Evolutionary conservation across 2,797 vertebrate genomes (phyloP).

Genomic region (Enteromius trimaculatus): DNA sequence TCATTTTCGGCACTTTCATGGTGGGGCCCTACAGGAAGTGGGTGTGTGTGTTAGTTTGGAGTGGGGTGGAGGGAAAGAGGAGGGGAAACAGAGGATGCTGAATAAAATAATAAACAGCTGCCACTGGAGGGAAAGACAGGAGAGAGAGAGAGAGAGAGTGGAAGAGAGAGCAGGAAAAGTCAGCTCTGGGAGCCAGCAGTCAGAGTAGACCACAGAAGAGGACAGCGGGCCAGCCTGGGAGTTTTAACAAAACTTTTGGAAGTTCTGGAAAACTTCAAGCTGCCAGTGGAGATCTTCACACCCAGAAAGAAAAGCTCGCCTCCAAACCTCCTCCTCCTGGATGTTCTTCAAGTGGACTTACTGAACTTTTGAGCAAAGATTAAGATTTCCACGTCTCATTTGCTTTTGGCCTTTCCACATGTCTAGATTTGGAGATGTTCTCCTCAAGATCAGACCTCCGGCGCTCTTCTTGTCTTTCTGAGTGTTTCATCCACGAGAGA

Average conservation of each 20-base stretch:
- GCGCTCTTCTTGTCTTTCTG: background rate
- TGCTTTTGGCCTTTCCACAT: background rate
- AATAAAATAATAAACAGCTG: conserved; percentile 98
- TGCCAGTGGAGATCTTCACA: background rate
- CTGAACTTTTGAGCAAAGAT: background rate
- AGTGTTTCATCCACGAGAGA: background rate
- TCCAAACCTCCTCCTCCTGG: background rate
- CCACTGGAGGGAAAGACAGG: conserved; percentile 62
- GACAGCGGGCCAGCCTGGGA: background rate
- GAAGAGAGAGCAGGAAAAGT: conserved; percentile 56
- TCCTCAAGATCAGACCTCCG: background rate
- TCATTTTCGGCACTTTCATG: conserved; percentile 73
- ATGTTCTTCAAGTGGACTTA: background rate
- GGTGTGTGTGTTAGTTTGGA: conserved; percentile 79
- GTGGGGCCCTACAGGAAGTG: conserved; percentile 88
- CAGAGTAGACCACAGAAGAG: conserved; percentile 58
- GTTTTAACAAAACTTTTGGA: conserved; percentile 43
- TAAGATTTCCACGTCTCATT: background rate
- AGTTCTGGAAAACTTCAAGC: conserved; percentile 16
- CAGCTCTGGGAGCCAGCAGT: conserved; percentile 54
- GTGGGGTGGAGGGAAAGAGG: conserved; percentile 74
- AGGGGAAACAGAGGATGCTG: conserved; percentile 89
- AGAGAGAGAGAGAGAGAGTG: conserved; percentile 53
- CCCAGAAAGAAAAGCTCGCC: background rate
- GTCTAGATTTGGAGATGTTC: conserved; percentile 6